phyloP scores from a whole-genome alignment of 2,797 vertebrate genomes.

The Onychomys torridus region DNA sequence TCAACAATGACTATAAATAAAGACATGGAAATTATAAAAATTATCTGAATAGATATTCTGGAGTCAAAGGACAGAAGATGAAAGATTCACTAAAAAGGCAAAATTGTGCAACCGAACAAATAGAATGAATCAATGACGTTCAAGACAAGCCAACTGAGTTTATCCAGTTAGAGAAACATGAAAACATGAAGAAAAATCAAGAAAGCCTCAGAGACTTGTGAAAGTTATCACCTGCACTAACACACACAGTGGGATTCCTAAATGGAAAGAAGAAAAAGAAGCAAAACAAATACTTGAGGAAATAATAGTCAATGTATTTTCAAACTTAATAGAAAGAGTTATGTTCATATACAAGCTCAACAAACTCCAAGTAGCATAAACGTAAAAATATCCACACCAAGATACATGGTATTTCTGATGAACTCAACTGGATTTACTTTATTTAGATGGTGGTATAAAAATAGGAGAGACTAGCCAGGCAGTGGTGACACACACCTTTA shows the following conservation, averaged over 20 bases:
- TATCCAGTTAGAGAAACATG: slow-evolving; percentile 1
- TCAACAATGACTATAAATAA: slow-evolving; percentile 27
- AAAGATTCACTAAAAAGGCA: slow-evolving; percentile 23
- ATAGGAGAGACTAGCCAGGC: not conserved
- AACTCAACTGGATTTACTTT: slow-evolving; percentile 46
- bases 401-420: not conserved
- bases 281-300: slow-evolving; percentile 51
- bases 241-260: not conserved
- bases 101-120: slow-evolving; percentile 1
- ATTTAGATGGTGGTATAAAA: slow-evolving; percentile 33
- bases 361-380: slow-evolving; percentile 2
- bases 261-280: not conserved
- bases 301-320: slow-evolving; percentile 37
- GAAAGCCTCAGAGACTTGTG: not conserved
- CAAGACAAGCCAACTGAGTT: slow-evolving; percentile 30
- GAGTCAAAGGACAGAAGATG: slow-evolving; percentile 38
- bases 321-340: slow-evolving; percentile 17
- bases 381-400: not conserved
- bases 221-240: not conserved
- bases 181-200: slow-evolving; percentile 22
- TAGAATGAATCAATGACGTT: slow-evolving; percentile 13
- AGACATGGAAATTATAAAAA: slow-evolving; percentile 26
- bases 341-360: slow-evolving; percentile 27
- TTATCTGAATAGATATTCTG: slow-evolving; percentile 22
- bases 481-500: not conserved